phyloP scores from a whole-genome alignment of 2,888 invertebrate species.

The Lysandra coridon region DNA sequence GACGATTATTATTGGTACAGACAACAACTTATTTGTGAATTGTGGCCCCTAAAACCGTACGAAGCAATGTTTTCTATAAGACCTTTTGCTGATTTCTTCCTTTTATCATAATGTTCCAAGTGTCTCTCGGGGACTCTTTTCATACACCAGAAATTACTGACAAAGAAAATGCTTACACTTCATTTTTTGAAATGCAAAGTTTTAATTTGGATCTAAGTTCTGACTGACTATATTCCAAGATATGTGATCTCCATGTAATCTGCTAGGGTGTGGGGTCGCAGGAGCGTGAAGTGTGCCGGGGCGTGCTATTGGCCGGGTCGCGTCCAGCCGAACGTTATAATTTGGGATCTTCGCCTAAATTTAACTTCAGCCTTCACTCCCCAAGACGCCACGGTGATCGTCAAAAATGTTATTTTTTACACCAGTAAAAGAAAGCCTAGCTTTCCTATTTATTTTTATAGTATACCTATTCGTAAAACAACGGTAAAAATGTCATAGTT shows the following conservation, averaged over 20 bases:
- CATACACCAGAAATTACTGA: no score
- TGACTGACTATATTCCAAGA: background rate
- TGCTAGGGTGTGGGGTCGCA: background rate
- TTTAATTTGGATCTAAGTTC: background rate
- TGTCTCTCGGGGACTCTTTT: no score
- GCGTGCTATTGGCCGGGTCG: background rate
- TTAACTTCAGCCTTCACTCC: background rate
- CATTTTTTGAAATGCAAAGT: background rate
- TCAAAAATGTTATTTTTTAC: background rate
- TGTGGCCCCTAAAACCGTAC: no score
- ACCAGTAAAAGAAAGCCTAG: background rate
- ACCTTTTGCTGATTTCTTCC: no score
- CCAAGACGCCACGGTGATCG: background rate
- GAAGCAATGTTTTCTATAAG: no score
- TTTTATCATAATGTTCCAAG: no score
- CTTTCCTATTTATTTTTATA: no score
- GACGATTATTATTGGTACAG: no score
- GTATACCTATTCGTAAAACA: no score
- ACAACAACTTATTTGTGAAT: no score
- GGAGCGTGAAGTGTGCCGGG: background rate
- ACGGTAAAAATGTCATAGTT: no score
- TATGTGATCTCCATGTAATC: background rate
- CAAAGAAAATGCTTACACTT: no score
- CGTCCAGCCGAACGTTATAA: background rate
- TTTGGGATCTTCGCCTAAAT: background rate